Conservation (phyloP, 1,140 invertebrate species). For the Arctopsyche grandis region DNA sequence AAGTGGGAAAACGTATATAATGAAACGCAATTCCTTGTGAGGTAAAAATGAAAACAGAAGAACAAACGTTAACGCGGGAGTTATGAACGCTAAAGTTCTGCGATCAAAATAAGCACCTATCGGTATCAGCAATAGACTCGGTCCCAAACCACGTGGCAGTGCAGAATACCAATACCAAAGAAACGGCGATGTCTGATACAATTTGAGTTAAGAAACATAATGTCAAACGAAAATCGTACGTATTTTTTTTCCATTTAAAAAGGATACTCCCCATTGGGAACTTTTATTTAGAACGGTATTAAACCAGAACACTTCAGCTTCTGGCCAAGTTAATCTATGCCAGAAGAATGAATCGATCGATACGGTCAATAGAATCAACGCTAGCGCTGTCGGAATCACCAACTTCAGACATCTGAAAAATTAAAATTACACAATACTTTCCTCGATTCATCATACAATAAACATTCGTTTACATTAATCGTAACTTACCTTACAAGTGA, state of each 20-base stretch:
- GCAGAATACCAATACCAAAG: conserved; percentile 99
- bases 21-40: conserved; percentile 98
- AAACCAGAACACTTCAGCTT: conserved; percentile 97
- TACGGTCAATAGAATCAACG: conserved; percentile 78
- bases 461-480: not conserved
- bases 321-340: conserved; percentile 92
- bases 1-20: conserved; percentile 95
- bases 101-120: conserved; percentile 81
- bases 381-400: conserved; percentile 75
- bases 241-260: conserved; percentile 56
- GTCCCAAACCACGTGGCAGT: conserved; percentile 86
- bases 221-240: not conserved
- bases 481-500: conserved; percentile 64
- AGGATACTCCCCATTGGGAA: conserved; percentile 96
- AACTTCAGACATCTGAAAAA: conserved; percentile 77
- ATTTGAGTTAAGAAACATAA: conserved; percentile 58
- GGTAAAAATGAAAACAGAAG: conserved; percentile 93
- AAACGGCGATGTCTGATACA: conserved; percentile 87
- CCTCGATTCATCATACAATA: conserved; percentile 40
- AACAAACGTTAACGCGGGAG: conserved; percentile 87
- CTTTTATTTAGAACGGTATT: conserved; percentile 96
- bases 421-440: conserved; percentile 44
- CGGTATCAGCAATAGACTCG: conserved; percentile 84
- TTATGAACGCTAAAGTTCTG: conserved; percentile 73
- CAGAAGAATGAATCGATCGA: conserved; percentile 94